Base-by-base conservation (phyloP, 2,797 vertebrate genomes). In the Denticeps clupeoides region DNA sequence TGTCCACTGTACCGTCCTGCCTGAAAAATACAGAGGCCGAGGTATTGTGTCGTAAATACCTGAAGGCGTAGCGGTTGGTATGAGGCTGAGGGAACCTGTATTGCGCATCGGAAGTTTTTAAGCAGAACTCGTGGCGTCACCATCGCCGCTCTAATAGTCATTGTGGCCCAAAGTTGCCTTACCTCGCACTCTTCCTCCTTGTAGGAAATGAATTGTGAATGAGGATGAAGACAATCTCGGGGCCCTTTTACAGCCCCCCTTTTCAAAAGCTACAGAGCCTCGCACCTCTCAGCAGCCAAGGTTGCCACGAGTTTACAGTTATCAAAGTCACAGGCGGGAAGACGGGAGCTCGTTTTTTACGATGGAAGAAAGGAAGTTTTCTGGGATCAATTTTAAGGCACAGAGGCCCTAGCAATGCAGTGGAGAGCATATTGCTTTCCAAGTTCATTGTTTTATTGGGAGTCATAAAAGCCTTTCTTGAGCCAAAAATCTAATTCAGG, bases 351-450 rank as follows among this genome's bases (percentile, higher is more conserved):
- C 35, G 19, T 38, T 37, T 38, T 38, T 38, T 38, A 46, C 33
- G 28, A 32, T 31, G 31, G 44, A 31, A 46, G n/a, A 46, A 31
- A 0, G 48, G 42, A 23, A 75, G 23, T n/a, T 52, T 62, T 0
- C 61, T 70, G 0, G 47, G 35, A 41, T 62, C 84, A 86, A 44
- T 24, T 24, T 37, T 47, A 29, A 27, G 43, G 24, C 12, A 10
- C 3, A 45, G 43, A 16, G 35, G 32, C 7, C 16, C 32, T 32
- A 32, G 15, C 32, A 35, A 32, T 32, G 32, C 13, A 16, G 32
- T 35, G 32, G 35, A 32, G 35, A 32, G 32, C 13, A 35, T n/a
- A n/a, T 40, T 32, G 28, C 32, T 15, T 19, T 15, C 31, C 48
- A 50, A 42, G 48, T 50, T 50, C 48, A 41, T 50, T 50, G 48